Evolutionary conservation across 1,140 invertebrate genomes (phyloP), one percentile per base, ranked within the genome.

Genomic region (Atta cephalotes): DNA sequence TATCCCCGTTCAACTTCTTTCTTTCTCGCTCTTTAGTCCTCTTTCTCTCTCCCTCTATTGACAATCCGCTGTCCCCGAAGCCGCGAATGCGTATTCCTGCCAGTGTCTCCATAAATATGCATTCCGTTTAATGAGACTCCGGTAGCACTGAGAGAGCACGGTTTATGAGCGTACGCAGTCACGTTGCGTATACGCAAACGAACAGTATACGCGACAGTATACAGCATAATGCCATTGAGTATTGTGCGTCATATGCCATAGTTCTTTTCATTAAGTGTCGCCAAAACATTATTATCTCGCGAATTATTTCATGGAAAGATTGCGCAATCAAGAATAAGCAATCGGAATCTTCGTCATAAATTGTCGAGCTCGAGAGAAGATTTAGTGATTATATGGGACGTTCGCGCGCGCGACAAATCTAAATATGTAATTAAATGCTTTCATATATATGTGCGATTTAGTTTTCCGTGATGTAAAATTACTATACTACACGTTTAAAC

Each of bases 61-160:
- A n/a, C 74, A 68, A 86, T n/a, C 49, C 74, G 56, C 76, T 62
- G 65, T 18, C 78, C 79, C 74, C 39, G 21, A 70, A 90, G 49
- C 63, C 49, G 25, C 62, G 21, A 77, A 81, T 70, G 68, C 79
- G 60, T 53, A 87, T 80, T 51, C 63, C 62, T 63, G 60, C 89
- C 89, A 70, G 88, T 70, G 86, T 89, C 85, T 88, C 89, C 89
- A 90, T 90, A 90, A 90, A 90, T 90, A 90, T 90, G 89, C 86
- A 90, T 90, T 90, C 89, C 89, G 72, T 90, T 90, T 90, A 90
- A 90, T 90, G 89, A 90, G 89, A 90, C 88, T 62, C 56, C 56
- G 62, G 79, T 51, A 88, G 81, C 86, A 51, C 53, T 63, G 89
- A 70, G 62, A 85, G 88, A 80, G 63, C 60, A 62, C 60, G 81